Base-by-base conservation (phyloP, 2,888 invertebrate species). In the Apodemia duryi region DNA sequence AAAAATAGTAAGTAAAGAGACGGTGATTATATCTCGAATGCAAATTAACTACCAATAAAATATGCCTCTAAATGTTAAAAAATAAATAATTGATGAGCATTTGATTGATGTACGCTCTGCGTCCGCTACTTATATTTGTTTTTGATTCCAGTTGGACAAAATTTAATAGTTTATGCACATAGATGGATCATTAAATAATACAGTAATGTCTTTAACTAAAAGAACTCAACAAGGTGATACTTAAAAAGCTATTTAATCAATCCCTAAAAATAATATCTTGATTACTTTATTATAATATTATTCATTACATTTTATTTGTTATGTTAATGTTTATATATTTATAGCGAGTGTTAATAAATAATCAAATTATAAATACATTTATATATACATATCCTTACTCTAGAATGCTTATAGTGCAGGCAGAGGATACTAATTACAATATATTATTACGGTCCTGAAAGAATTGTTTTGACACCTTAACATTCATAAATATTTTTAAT, bases 41-140 rank as follows among this genome's bases (percentile, higher is more conserved):
- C 32, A 32, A 60, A 60, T 60, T 35, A 35, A 60, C 57, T 57
- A 32, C 13, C 57, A 29, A 57, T 57, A 57, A 57, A 57, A 2
- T 57, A 32, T 35, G 57, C 11, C 57, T 57, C 32, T 46, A 32
- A 57, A 57, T 57, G 57, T 57, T 57, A 57, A 32, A 57, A 57
- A 57, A 57, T 57, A 57, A 57, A 57, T 57, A 57, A 57, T 57
- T 57, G 57, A 57, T 57, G 57, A 57, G 57, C 13, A 5, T 57
- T 57, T 57, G 57, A 57, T 57, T 57, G 57, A 57, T 57, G 57
- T 57, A 4, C 57, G 57, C 28, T 29, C 9, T 10, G 54, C 5
- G 29, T 32, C 32, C 29, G 54, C 54, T 32, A 57, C 54, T 57
- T 13, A 57, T 11, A 32, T 32, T 29, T 57, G 29, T 57, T 3